Base-by-base conservation (phyloP, 2,888 invertebrate species). In the Creontiades dilutus region DNA sequence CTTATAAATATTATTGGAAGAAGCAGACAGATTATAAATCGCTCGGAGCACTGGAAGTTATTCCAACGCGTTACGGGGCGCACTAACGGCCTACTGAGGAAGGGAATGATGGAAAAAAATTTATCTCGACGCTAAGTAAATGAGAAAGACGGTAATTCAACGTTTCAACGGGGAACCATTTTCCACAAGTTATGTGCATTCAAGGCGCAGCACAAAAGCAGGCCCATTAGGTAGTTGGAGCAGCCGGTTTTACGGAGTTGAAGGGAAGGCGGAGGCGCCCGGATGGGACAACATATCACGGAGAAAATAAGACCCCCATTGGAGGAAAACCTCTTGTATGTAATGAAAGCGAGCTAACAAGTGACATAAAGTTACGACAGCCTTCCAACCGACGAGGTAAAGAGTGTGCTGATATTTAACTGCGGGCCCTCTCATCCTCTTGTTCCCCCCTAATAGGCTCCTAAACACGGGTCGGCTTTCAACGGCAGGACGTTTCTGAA, bases 261-360 rank as follows among this genome's bases (percentile, higher is more conserved):
- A 78, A 78, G 46, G 47, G 78, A 47, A 37, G 76, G 37, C 76
- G 76, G n/a, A 37, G 27, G 76, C 27, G 5, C 76, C 76, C 78
- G 78, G 78, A 78, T 78, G 78, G 78, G 46, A 46, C 78, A 46
- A 78, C 78, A 78, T 78, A 78, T 78, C 78, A 78, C 78, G 13
- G 78, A 37, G 78, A 78, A 46, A 78, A 78, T 46, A 78, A 78
- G 78, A 23, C 68, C 68, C 68, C 68, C 68, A 68, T 78, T 47
- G 78, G 78, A 78, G 78, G 78, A 78, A 78, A 78, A 78, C 78
- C 78, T 78, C 78, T 78, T 78, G 78, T 78, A 78, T 78, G 78
- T 78, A 78, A 78, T 78, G 78, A 78, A 78, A 46, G 78, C 46
- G 14, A 46, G 46, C 78, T 78, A 78, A 78, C 78, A 78, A 78